phyloP scores from a whole-genome alignment of 2,888 invertebrate genomes.

The Drosophila mayaguana region DNA sequence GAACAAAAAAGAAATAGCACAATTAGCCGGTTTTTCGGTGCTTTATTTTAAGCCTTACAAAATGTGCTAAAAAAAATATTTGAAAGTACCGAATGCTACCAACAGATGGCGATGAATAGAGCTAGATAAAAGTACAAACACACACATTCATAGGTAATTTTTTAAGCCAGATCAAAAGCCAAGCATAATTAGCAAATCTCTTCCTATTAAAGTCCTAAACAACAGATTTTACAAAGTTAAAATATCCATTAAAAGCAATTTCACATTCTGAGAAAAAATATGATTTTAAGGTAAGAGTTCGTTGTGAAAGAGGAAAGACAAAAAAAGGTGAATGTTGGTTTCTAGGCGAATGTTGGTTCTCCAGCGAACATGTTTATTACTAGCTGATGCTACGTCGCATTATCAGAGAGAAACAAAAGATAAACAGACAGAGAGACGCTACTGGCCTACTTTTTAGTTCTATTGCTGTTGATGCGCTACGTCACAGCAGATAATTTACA shows the following conservation, averaged over 20 bases:
- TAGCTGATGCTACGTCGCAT: constrained; percentile 19
- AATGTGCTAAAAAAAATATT: constrained; percentile 7
- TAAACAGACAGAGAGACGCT: constrained; percentile 37
- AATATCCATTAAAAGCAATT: background rate
- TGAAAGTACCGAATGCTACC: background rate
- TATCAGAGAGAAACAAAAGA: constrained; percentile 30
- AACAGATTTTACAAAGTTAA: background rate
- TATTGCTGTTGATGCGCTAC: constrained; percentile 15
- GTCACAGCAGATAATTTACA: constrained; percentile 26
- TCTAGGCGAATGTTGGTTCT: constrained; percentile 1
- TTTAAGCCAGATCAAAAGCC: background rate
- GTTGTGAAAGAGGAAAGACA: background rate
- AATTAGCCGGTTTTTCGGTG: constrained; percentile 20
- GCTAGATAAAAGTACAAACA: background rate
- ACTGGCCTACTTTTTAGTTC: constrained; percentile 48
- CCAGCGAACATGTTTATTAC: constrained; percentile 1
- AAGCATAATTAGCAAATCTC: background rate
- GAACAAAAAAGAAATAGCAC: constrained; percentile 1
- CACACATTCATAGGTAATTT: background rate
- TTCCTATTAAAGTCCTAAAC: background rate
- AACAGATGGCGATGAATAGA: background rate
- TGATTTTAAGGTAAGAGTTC: background rate
- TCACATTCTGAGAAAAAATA: background rate
- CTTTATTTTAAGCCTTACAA: background rate
- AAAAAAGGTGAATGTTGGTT: background rate